Evolutionary conservation across 64 coral and sea anemone species (phyloP).

Genomic region (Dendrophyllia cribrosa): DNA sequence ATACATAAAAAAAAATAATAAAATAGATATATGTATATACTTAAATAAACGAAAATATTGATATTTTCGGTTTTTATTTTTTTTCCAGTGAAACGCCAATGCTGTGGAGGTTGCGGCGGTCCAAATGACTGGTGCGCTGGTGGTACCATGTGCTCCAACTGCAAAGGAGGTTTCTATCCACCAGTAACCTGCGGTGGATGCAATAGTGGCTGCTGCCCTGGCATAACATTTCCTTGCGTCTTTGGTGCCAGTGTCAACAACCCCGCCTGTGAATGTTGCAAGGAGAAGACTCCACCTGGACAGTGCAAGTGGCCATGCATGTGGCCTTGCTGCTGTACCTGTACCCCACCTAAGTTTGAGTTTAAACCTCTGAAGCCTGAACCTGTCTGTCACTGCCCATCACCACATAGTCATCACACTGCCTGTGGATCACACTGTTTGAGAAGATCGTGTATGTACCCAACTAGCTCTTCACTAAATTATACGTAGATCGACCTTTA

Average conservation of each 20-base stretch:
- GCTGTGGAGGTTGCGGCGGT: neutral
- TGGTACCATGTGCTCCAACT: slow-evolving; percentile 63
- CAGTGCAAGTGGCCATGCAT: slow-evolving; percentile 69
- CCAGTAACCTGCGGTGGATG: slow-evolving; percentile 52
- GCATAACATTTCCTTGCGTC: slow-evolving; percentile 64
- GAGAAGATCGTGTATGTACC: slow-evolving; percentile 18
- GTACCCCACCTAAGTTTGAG: slow-evolving; percentile 67
- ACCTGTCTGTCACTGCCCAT: slow-evolving; percentile 60
- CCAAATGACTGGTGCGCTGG: slow-evolving; percentile 17
- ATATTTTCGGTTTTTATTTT: neutral
- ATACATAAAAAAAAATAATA: neutral
- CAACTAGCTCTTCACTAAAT: no score
- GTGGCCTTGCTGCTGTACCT: slow-evolving; percentile 72
- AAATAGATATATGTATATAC: no score
- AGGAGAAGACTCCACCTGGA: slow-evolving; percentile 21
- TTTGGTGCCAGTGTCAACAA: slow-evolving; percentile 63
- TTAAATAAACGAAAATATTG: no score
- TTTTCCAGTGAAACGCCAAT: neutral
- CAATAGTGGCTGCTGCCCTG: slow-evolving; percentile 56
- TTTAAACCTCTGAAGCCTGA: slow-evolving; percentile 67
- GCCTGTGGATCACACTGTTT: neutral
- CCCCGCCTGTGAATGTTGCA: slow-evolving; percentile 62
- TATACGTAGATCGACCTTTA: no score
- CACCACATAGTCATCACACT: slow-evolving; percentile 20
- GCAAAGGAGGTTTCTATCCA: slow-evolving; percentile 61